Percentiles rank a stretch among this genome's conserved stretches.
phyloP scores from a whole-genome alignment of 1,140 invertebrate genomes.

The Neodiprion lecontei region DNA sequence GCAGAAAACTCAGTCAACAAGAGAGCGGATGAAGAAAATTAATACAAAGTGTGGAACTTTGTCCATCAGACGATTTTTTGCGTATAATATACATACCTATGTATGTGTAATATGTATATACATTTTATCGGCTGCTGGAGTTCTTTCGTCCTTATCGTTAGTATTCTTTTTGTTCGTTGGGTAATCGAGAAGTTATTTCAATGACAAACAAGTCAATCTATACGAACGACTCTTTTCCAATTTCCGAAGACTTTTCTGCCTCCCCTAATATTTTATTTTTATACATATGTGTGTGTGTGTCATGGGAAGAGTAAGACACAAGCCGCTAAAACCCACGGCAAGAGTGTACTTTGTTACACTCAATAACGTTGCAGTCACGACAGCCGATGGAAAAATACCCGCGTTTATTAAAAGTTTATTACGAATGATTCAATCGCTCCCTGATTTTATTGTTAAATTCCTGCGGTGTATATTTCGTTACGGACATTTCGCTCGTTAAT shows the following conservation, averaged over 20 bases:
- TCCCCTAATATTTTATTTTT: not conserved
- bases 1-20: not conserved
- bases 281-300: not conserved
- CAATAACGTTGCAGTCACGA: no score
- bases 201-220: slow-evolving; percentile 1
- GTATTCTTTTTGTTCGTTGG: not conserved
- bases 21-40: not conserved
- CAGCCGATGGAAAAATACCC: no score
- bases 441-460: no score
- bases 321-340: no score
- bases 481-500: no score
- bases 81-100: no score
- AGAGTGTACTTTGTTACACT: no score
- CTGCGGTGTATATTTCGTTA: no score
- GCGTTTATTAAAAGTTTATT: no score
- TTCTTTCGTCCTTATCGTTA: not conserved
- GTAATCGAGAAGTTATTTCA: slow-evolving; percentile 2
- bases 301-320: no score
- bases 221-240: not conserved
- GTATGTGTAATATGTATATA: not conserved
- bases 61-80: not conserved
- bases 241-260: not conserved
- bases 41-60: slow-evolving; percentile 1
- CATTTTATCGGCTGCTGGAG: not conserved
- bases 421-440: no score